Conservation (phyloP, 1,140 invertebrate species). For the Meloidogyne floridensis region DNA sequence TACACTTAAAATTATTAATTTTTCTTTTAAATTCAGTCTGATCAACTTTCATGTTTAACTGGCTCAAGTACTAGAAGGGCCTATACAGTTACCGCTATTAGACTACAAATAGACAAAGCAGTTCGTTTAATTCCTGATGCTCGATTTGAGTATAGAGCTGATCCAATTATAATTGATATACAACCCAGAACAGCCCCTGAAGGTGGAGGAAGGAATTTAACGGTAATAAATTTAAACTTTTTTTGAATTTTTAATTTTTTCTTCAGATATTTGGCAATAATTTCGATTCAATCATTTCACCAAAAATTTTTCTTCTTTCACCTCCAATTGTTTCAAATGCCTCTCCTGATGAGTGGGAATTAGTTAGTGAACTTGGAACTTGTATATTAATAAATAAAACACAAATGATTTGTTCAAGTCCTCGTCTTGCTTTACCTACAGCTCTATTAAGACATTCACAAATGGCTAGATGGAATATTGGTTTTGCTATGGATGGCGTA, state of each 20-base stretch:
- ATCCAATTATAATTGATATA: slow-evolving; percentile 77
- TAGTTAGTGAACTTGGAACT: slow-evolving; percentile 56
- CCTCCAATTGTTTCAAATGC: slow-evolving; percentile 27
- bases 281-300: slow-evolving; percentile 54
- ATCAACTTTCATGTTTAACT: slow-evolving; percentile 82
- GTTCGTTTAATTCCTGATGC: slow-evolving; percentile 73
- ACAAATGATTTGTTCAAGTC: slow-evolving; percentile 92
- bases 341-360: slow-evolving; percentile 33
- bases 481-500: slow-evolving; percentile 94
- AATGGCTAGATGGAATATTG: slow-evolving; percentile 66
- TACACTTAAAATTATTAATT: neutral
- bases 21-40: slow-evolving; percentile 59
- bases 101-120: slow-evolving; percentile 82
- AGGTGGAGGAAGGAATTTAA: slow-evolving; percentile 86
- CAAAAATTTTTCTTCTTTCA: slow-evolving; percentile 54
- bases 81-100: slow-evolving; percentile 70
- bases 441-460: slow-evolving; percentile 31
- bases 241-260: neutral
- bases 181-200: slow-evolving; percentile 66
- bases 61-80: slow-evolving; percentile 67
- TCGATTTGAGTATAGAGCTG: slow-evolving; percentile 84
- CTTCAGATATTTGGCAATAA: slow-evolving; percentile 38
- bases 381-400: slow-evolving; percentile 84
- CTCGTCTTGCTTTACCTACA: slow-evolving; percentile 73
- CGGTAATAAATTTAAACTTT: slow-evolving; percentile 67